Evolutionary conservation across 2,888 invertebrate species (phyloP).

Genomic region (Sesia apiformis): DNA sequence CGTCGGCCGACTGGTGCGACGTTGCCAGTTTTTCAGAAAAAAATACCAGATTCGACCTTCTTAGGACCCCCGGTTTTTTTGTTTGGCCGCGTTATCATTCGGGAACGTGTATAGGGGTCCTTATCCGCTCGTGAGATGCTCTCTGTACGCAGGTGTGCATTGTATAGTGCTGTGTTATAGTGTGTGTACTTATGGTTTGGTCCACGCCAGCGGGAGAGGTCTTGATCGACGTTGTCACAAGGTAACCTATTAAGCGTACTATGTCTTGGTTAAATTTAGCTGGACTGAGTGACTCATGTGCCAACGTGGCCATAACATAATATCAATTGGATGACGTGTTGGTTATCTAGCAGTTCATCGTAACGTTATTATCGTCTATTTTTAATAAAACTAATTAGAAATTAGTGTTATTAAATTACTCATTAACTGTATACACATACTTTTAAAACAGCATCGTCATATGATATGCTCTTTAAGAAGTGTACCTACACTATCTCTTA

Average conservation of each 20-base stretch:
- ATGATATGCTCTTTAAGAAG: too few species aligned
- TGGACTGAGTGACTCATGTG: constrained; percentile 19
- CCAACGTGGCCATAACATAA: constrained; percentile 9
- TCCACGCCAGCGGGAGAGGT: constrained; percentile 66
- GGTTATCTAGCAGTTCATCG: background rate
- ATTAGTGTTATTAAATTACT: too few species aligned
- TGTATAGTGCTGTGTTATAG: constrained; percentile 49
- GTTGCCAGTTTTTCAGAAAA: constrained; percentile 70
- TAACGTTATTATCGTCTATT: background rate
- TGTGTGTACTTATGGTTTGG: constrained; percentile 64
- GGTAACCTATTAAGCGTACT: constrained; percentile 28
- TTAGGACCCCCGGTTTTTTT: constrained; percentile 71
- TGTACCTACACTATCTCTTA: too few species aligned
- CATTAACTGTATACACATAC: too few species aligned
- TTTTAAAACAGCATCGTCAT: too few species aligned
- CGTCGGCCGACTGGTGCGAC: constrained; percentile 58
- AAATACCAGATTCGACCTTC: constrained; percentile 73
- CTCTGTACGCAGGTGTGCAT: constrained; percentile 48
- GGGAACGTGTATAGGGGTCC: constrained; percentile 60
- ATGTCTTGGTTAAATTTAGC: background rate
- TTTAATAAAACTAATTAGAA: too few species aligned
- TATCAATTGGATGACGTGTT: background rate
- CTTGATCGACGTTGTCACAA: constrained; percentile 65
- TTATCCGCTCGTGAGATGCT: constrained; percentile 59
- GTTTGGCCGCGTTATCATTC: constrained; percentile 71